Evolutionary conservation across 2,797 vertebrate genomes (phyloP).

Genomic region (Chaetophractus vellerosus): DNA sequence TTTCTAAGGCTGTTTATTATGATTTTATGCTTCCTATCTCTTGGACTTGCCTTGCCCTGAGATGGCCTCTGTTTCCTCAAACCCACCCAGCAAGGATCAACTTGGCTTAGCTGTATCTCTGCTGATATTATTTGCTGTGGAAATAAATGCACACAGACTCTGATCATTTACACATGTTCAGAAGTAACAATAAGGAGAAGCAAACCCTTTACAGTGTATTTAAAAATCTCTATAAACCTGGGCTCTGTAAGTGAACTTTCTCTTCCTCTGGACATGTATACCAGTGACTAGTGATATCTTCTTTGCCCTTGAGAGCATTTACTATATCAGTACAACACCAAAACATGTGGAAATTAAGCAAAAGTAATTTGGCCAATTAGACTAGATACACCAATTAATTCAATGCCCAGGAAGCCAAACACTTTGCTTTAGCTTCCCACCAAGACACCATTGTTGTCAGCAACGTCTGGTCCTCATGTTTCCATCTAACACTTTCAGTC

Average conservation of each 20-base stretch:
- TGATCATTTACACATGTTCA: conserved; percentile 69
- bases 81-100: neutral
- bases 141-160: conserved; percentile 64
- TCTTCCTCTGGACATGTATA: conserved; percentile 30
- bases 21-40: conserved; percentile 62
- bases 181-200: conserved; percentile 48
- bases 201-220: conserved; percentile 2
- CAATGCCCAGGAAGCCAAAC: conserved; percentile 51
- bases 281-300: conserved; percentile 39
- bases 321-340: neutral
- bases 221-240: conserved; percentile 50
- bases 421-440: conserved; percentile 31
- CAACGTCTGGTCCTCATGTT: conserved; percentile 16
- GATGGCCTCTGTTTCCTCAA: conserved; percentile 44
- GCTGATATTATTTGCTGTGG: conserved; percentile 32
- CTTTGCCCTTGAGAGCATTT: neutral
- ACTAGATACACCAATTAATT: conserved; percentile 50
- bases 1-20: conserved; percentile 24
- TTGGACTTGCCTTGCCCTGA: neutral
- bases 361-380: conserved; percentile 55
- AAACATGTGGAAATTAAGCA: conserved; percentile 47
- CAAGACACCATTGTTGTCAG: conserved; percentile 18
- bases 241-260: conserved; percentile 51
- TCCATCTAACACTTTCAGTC: conserved; percentile 42
- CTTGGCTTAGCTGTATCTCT: conserved; percentile 57